Base-by-base conservation (phyloP, 2,888 invertebrate genomes). In the Magallana nippona region DNA sequence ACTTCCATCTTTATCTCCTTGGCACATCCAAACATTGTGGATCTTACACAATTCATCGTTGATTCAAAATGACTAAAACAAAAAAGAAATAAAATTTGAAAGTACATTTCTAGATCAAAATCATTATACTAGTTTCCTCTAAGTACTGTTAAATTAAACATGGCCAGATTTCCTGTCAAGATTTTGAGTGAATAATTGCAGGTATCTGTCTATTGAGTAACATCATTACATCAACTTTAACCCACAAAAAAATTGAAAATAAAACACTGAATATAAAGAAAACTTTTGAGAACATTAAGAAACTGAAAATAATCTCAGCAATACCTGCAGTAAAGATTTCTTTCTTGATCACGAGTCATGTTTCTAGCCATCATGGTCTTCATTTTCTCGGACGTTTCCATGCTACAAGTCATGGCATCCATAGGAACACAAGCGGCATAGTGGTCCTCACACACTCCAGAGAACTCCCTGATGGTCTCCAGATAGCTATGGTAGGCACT, bases 361-460 rank as follows among this genome's bases (percentile, higher is more conserved):
- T 82, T 63, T 55, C n/a, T 55, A 2, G 15, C 82, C 79, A 57
- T 80, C 63, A 19, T 80, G 17, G 5, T 79, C 27, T 62, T 17
- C 55, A 77, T 60, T 58, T 32, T 84, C n/a, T 17, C 55, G 13
- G 32, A 13, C 13, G 62, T 56, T 55, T 79, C 71, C 19, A 44
- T 55, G n/a, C 84, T 77, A 80, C 84, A 84, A 44, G 71, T 55
- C 77, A 82, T 79, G 10, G 82, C 82, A 55, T 84, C 84, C 57
- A 55, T 55, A 27, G 84, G 84, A 62, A 79, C 55, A 80, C 84
- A 84, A 10, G 71, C 80, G 17, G 22, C 79, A 13, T 60, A 58
- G 19, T 82, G 77, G 2, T 82, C 79, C 19, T 79, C 55, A 55
- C 84, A 84, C 8, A 82, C 77, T n/a, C 80, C 77, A 27, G 84